Evolutionary conservation across 2,113 vertebrate genomes (phyloP).

Genomic region (Apteryx mantelli): DNA sequence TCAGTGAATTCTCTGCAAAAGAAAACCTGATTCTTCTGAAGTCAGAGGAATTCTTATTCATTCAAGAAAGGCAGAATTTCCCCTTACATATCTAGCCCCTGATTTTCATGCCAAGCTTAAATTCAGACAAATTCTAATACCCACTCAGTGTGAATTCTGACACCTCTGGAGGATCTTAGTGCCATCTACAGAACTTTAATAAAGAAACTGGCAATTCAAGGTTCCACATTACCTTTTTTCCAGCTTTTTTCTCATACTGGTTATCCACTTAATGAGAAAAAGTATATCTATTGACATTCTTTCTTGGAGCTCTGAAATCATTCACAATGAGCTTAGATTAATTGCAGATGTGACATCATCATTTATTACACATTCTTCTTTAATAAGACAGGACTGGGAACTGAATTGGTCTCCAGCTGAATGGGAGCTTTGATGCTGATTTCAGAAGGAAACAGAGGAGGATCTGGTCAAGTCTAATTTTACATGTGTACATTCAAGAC

Average conservation of each 20-base stretch:
- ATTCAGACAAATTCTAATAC: neutral
- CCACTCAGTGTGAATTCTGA: neutral
- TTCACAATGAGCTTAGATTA: neutral
- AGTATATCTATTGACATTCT: neutral
- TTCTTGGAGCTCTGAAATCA: neutral
- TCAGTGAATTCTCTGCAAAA: neutral
- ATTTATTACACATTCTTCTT: neutral
- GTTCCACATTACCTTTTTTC: neutral
- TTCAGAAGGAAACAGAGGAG: neutral
- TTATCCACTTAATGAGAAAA: neutral
- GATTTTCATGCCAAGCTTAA: neutral
- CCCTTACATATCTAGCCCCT: neutral
- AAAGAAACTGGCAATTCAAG: neutral
- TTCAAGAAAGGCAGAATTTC: neutral
- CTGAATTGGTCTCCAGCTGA: neutral
- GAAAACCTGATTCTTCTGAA: neutral
- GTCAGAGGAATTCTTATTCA: neutral
- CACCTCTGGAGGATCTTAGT: neutral
- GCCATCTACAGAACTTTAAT: rapidly evolving
- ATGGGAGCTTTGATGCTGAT: rapidly evolving
- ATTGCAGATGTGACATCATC: neutral
- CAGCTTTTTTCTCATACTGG: rapidly evolving
- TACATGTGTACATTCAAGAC: neutral
- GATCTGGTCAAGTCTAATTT: neutral
- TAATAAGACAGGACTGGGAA: neutral